phyloP scores from a whole-genome alignment of 2,113 vertebrate genomes.

The Catharus fuscescens region DNA sequence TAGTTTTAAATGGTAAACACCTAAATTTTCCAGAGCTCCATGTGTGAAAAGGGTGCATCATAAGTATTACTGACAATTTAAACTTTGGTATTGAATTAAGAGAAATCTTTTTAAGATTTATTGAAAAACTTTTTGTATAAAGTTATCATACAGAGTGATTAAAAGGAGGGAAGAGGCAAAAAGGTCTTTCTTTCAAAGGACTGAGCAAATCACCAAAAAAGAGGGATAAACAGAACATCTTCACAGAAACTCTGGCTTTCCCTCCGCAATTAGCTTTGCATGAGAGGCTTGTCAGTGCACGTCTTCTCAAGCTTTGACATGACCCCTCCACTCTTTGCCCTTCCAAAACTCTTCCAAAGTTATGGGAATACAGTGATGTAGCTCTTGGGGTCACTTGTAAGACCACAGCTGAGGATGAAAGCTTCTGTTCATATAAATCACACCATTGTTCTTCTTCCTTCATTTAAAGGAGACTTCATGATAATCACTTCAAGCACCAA shows the following conservation, averaged over 20 bases:
- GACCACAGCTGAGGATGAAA: background rate
- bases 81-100: background rate
- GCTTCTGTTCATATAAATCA: background rate
- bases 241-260: background rate
- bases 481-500: background rate
- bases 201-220: background rate
- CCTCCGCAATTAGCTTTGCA: slow-evolving; percentile 2
- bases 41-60: background rate
- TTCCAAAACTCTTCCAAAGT: background rate
- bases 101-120: background rate
- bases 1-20: background rate
- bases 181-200: slow-evolving; percentile 1
- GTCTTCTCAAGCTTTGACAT: background rate
- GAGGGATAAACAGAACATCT: slow-evolving; percentile 3
- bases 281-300: background rate
- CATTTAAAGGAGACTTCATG: background rate
- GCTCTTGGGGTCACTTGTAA: background rate
- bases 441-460: background rate
- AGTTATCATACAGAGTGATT: background rate
- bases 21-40: background rate
- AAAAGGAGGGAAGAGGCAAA: background rate
- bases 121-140: background rate
- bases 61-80: background rate
- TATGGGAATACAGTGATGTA: background rate
- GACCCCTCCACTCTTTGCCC: background rate